Evolutionary conservation across 2,113 vertebrate genomes (phyloP).

Genomic region (Puma concolor): DNA sequence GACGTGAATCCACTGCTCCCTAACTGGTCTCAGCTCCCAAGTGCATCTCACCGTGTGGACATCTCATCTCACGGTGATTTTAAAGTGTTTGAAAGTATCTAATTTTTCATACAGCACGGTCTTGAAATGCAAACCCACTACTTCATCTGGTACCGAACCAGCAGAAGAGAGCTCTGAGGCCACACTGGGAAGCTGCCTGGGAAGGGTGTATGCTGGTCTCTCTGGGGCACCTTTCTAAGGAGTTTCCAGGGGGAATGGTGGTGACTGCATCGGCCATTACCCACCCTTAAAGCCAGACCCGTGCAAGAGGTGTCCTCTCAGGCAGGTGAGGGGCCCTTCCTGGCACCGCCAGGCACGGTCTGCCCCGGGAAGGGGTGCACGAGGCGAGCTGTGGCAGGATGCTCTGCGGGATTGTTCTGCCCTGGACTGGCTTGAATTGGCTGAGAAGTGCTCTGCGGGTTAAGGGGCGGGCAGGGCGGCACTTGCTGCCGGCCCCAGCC

Average conservation of each 20-base stretch:
- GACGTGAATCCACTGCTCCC: fast-evolving
- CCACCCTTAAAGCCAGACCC: background rate
- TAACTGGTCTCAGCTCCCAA: background rate
- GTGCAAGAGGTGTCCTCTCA: background rate
- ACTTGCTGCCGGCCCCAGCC: background rate
- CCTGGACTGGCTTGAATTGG: too few relatives aligned
- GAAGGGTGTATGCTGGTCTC: background rate
- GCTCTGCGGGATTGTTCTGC: too few relatives aligned
- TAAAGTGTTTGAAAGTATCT: background rate
- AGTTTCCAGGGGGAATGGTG: background rate
- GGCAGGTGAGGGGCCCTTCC: background rate
- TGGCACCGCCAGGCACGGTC: background rate
- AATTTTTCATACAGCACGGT: background rate
- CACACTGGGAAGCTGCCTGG: background rate
- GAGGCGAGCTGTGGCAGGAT: background rate
- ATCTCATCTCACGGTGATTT: background rate
- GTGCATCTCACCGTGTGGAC: background rate
- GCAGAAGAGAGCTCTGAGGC: background rate
- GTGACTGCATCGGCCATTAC: too few relatives aligned
- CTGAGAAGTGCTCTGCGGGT: too few relatives aligned
- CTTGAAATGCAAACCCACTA: background rate
- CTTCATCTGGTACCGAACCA: background rate
- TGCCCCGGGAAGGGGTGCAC: fast-evolving
- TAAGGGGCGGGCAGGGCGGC: too few relatives aligned
- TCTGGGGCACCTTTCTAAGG: background rate